Evolutionary conservation across 1,140 invertebrate genomes (phyloP).

Genomic region (Cyclargus thomasi): DNA sequence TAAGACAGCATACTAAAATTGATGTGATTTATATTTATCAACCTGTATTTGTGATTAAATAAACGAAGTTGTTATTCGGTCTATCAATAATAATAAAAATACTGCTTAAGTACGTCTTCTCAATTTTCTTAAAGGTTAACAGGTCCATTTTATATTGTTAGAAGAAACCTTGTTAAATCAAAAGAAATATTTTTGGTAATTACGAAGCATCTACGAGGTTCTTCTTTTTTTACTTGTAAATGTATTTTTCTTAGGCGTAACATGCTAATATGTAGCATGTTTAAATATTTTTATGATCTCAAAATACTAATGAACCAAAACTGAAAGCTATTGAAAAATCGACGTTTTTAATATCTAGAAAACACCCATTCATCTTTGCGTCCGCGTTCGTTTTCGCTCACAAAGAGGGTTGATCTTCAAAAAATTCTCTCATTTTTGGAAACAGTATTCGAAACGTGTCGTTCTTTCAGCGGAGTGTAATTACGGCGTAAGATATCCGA

Average conservation of each 20-base stretch:
- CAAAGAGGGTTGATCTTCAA: conserved; percentile 55
- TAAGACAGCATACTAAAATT: conserved; percentile 13
- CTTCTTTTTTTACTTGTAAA: neutral
- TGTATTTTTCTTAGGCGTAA: neutral
- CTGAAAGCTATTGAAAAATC: neutral
- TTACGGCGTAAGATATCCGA: conserved; percentile 74
- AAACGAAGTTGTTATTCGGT: neutral
- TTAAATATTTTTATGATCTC: neutral
- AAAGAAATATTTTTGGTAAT: neutral
- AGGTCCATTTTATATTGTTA: neutral
- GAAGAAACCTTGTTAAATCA: neutral
- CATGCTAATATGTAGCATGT: too few species aligned
- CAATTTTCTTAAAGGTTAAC: neutral
- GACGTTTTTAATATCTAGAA: neutral
- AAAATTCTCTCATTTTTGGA: conserved; percentile 52
- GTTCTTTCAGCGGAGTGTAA: conserved; percentile 66
- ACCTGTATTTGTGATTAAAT: conserved; percentile 16
- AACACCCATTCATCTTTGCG: conserved; percentile 14
- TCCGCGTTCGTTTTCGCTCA: conserved; percentile 19
- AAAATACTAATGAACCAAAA: neutral
- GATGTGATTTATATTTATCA: conserved; percentile 23
- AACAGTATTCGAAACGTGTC: conserved; percentile 58
- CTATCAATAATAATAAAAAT: neutral
- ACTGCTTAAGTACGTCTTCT: neutral
- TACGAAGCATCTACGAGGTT: too few species aligned